Evolutionary conservation across 2,888 invertebrate genomes (phyloP).

Genomic region (Linnaemya vulpina): DNA sequence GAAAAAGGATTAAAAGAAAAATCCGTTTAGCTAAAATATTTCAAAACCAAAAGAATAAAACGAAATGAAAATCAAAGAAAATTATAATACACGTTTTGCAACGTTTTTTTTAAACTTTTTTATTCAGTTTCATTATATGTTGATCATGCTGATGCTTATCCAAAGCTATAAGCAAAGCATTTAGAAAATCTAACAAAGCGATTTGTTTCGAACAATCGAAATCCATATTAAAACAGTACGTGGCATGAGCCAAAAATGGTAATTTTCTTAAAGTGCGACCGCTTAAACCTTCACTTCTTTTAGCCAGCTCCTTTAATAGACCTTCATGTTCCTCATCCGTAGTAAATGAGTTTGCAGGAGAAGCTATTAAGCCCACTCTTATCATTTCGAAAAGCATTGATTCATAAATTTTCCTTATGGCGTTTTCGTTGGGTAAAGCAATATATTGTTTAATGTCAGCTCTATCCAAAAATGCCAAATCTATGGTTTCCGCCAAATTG

Average conservation of each 20-base stretch:
- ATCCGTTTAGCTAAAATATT: slow-evolving; percentile 16
- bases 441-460: slow-evolving; percentile 97
- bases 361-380: slow-evolving; percentile 85
- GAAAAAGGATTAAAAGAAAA: slow-evolving; percentile 8
- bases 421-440: slow-evolving; percentile 90
- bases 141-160: slow-evolving; percentile 76
- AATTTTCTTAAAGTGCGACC: slow-evolving; percentile 94
- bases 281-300: slow-evolving; percentile 88
- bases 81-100: background rate
- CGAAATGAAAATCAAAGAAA: background rate
- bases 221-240: slow-evolving; percentile 75
- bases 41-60: background rate
- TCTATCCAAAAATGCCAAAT: slow-evolving; percentile 97
- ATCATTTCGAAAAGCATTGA: slow-evolving; percentile 93
- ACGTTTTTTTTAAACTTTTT: slow-evolving; percentile 21
- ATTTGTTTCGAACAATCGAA: slow-evolving; percentile 75
- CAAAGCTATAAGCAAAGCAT: slow-evolving; percentile 76
- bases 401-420: slow-evolving; percentile 92
- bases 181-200: slow-evolving; percentile 75
- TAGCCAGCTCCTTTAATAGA: slow-evolving; percentile 83
- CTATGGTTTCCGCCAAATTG: slow-evolving; percentile 96
- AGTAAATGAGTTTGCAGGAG: slow-evolving; percentile 68
- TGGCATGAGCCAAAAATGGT: slow-evolving; percentile 92
- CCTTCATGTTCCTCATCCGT: slow-evolving; percentile 73
- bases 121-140: slow-evolving; percentile 73